These are phyloP conservation scores for Drosophila rubida DNA, from an alignment of 2,888 invertebrate genomes.

Conservation along the genomic window DNA sequence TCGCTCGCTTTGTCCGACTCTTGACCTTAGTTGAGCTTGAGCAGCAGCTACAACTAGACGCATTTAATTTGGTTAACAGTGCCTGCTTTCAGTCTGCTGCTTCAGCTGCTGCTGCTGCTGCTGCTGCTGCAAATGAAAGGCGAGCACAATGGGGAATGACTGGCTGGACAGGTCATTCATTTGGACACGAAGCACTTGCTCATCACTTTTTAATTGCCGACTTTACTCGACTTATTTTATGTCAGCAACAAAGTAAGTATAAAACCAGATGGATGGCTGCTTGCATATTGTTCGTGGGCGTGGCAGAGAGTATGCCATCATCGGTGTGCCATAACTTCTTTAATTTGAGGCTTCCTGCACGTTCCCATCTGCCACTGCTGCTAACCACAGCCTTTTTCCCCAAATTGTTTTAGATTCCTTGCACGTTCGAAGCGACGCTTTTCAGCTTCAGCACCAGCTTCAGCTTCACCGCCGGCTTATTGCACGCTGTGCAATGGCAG, in stretches of 20 bases:
- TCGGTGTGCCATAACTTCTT: slow-evolving; percentile 52
- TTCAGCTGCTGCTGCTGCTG: slow-evolving; percentile 24
- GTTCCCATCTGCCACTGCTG: slow-evolving; percentile 32
- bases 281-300: not conserved
- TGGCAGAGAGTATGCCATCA: slow-evolving; percentile 24
- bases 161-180: slow-evolving; percentile 31
- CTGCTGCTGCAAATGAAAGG: slow-evolving; percentile 52
- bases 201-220: not conserved
- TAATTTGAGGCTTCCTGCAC: slow-evolving; percentile 60
- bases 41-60: slow-evolving; percentile 15
- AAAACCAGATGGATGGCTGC: not conserved
- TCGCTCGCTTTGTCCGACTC: slow-evolving; percentile 32
- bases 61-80: slow-evolving; percentile 46
- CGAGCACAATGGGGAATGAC: slow-evolving; percentile 53
- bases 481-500: slow-evolving; percentile 48
- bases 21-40: slow-evolving; percentile 42
- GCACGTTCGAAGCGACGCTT: slow-evolving; percentile 64
- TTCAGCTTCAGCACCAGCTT: slow-evolving; percentile 57
- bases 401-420: slow-evolving; percentile 66
- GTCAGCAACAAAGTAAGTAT: not conserved
- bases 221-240: not conserved
- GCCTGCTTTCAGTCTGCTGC: slow-evolving; percentile 42
- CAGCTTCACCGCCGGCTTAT: slow-evolving; percentile 48
- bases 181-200: slow-evolving; percentile 13
- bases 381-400: slow-evolving; percentile 9